Percentiles rank a stretch among this genome's conserved stretches.
Evolutionary conservation across 1,140 invertebrate genomes (phyloP).

Genomic region (Sinonovacula constricta): DNA sequence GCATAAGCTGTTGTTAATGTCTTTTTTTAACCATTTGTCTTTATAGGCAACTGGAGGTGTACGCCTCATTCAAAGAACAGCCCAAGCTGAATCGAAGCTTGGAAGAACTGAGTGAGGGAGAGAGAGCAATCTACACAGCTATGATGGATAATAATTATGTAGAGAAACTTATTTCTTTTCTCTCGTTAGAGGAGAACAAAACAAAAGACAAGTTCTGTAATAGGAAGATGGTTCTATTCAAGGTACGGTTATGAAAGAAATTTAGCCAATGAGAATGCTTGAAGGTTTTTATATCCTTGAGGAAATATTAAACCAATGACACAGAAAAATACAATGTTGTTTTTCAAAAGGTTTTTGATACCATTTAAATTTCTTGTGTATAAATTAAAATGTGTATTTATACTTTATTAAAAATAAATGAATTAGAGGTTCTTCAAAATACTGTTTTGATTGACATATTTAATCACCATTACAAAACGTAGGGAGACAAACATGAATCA

Average conservation of each 20-base stretch:
- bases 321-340: no score
- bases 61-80: slow-evolving; percentile 83
- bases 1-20: no score
- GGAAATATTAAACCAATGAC: no score
- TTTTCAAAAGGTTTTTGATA: background rate
- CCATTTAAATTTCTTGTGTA: background rate
- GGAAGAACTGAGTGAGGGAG: slow-evolving; percentile 78
- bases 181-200: slow-evolving; percentile 92
- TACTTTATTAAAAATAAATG: no score
- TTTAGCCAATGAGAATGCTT: slow-evolving; percentile 36
- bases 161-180: slow-evolving; percentile 85
- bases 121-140: slow-evolving; percentile 84
- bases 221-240: slow-evolving; percentile 85
- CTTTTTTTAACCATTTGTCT: no score
- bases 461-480: no score
- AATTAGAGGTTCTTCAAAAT: no score
- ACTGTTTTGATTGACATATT: no score
- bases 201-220: slow-evolving; percentile 89
- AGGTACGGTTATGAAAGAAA: slow-evolving; percentile 82
- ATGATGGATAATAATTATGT: slow-evolving; percentile 86
- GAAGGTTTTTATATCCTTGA: background rate
- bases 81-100: slow-evolving; percentile 80
- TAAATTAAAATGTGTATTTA: no score
- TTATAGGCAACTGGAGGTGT: slow-evolving; percentile 63
- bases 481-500: no score